Evolutionary conservation across 2,888 invertebrate genomes (phyloP), one percentile per base, ranked within the genome.

Genomic region (Sialis lutaria): DNA sequence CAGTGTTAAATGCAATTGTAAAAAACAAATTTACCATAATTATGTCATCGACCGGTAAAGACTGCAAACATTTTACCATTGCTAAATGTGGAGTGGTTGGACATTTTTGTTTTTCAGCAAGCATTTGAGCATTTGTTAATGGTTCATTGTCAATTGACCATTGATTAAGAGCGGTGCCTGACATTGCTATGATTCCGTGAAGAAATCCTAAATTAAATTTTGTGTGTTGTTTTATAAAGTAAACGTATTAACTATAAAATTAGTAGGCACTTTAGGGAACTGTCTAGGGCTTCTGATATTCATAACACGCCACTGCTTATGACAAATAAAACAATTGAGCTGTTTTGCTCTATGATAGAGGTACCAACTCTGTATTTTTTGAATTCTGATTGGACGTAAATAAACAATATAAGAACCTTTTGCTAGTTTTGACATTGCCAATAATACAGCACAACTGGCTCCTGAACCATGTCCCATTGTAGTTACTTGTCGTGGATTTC

Each of bases 401-500:
- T 22, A 22, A 22, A 22, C 4, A 22, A 22, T 22, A 22, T 22
- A 22, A 22, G 22, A 72, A 58, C 73, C 72, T 53, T 75, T 73
- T 1, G 78, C 77, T 48, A 79, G 70, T 12, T 71, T 70, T 1
- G 82, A 80, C 60, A 82, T 63, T 0, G 79, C 72, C 12, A 86
- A 58, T 49, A 82, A 70, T 33, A 82, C 72, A 2, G 84, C 85
- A 46, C 79, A 76, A 52, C 81, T 79, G 1, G 80, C 85, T 0
- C 86, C 87, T 0, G 80, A 79, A 2, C 83, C 85, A 57, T 86
- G 86, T 0, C 86, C 86, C 67, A 82, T 78, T 1, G 80, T 73
- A 33, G 78, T 73, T n/a, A 86, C 71, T 53, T 75, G 73, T 22
- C 74, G 70, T 0, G 80, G 77, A 62, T 87, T 77, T 4, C 86